Evolutionary conservation across 2,113 vertebrate species (phyloP).

Genomic region (Corvus hawaiiensis): DNA sequence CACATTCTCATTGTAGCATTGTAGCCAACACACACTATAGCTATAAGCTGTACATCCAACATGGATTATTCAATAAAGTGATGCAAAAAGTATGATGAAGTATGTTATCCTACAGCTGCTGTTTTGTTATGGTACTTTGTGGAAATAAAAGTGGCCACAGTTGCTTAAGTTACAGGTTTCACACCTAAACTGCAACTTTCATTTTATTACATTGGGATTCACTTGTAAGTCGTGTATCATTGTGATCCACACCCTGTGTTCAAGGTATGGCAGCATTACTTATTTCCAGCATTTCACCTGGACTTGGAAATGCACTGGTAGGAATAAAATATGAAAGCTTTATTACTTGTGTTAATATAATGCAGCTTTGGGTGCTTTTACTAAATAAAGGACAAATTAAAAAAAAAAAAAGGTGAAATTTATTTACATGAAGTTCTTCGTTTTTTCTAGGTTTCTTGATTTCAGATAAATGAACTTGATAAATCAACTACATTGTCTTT

Average conservation of each 20-base stretch:
- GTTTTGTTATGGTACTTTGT: neutral
- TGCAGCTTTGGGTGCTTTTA: slow-evolving; percentile 54
- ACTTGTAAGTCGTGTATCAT: neutral
- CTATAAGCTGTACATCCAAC: slow-evolving; percentile 60
- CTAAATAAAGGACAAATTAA: slow-evolving; percentile 53
- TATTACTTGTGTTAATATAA: slow-evolving; percentile 59
- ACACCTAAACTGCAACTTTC: neutral
- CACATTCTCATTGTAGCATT: slow-evolving; percentile 8
- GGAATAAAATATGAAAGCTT: slow-evolving; percentile 41
- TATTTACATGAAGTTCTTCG: neutral
- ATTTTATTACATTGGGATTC: neutral
- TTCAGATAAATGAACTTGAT: neutral
- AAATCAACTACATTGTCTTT: neutral
- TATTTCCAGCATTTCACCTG: slow-evolving; percentile 50
- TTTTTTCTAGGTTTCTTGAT: neutral
- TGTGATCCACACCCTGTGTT: slow-evolving; percentile 9
- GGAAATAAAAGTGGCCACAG: neutral
- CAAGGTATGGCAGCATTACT: slow-evolving; percentile 4
- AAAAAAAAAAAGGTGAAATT: neutral
- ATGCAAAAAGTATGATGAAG: slow-evolving; percentile 39
- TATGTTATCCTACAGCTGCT: neutral
- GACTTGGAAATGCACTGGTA: slow-evolving; percentile 61
- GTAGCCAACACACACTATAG: slow-evolving; percentile 31
- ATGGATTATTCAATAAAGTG: slow-evolving; percentile 74
- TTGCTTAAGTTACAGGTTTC: neutral